Conservation (phyloP, 2,797 vertebrate species). For the Mus spretus region DNA sequence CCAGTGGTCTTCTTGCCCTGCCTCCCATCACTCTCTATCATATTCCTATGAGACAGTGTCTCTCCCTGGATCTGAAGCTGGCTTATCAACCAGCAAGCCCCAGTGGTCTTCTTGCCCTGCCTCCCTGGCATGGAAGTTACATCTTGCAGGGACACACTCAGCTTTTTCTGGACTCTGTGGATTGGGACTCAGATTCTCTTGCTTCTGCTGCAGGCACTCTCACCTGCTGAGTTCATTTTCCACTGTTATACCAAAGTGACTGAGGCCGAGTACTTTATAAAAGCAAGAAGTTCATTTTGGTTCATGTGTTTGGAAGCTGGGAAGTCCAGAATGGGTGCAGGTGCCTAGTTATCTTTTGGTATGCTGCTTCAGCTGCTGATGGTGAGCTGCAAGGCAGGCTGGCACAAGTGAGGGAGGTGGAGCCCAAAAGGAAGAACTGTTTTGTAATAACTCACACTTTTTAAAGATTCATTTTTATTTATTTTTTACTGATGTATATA, state of each 20-base stretch:
- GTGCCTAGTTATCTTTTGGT: background rate
- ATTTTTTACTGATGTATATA: background rate
- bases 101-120: background rate
- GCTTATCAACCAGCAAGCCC: background rate
- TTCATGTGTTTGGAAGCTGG: background rate
- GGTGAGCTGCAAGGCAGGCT: background rate
- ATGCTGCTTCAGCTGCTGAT: too few relatives aligned
- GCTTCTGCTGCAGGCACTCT: background rate
- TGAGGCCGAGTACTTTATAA: background rate
- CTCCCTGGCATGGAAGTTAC: background rate
- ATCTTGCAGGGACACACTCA: background rate
- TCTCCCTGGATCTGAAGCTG: background rate
- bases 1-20: too few relatives aligned
- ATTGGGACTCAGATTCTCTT: background rate
- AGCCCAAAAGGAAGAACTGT: background rate
- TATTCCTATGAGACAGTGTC: background rate
- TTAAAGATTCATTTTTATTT: background rate
- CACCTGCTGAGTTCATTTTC: background rate
- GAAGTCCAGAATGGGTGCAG: background rate
- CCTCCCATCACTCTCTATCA: background rate
- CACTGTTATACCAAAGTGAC: too few relatives aligned
- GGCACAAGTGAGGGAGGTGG: background rate
- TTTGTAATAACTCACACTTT: background rate
- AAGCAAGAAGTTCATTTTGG: background rate
- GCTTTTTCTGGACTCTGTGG: background rate